A percentile compares a stretch with the other conserved stretches of the same genome.
Evolutionary conservation across 1,140 invertebrate genomes (phyloP).

Genomic region (Papilio aristodemus): DNA sequence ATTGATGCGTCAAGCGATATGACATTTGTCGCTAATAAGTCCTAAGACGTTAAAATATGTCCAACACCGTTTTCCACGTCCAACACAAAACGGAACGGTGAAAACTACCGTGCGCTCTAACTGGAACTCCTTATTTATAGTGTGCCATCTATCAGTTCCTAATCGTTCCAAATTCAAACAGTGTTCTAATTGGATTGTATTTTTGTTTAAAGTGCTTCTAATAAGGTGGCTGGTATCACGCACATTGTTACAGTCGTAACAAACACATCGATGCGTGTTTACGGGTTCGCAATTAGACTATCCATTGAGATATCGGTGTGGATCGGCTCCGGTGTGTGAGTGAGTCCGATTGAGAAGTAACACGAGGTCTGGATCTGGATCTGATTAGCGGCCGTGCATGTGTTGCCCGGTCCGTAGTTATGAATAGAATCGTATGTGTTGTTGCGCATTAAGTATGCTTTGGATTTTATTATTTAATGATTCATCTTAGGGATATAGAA

Average conservation of each 20-base stretch:
- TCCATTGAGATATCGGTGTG: constrained; percentile 71
- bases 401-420: constrained; percentile 61
- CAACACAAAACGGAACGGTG: constrained; percentile 50
- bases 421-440: constrained; percentile 67
- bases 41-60: constrained; percentile 63
- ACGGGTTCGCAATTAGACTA: constrained; percentile 74
- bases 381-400: constrained; percentile 70
- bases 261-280: constrained; percentile 73
- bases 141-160: constrained; percentile 75
- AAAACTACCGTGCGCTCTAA: constrained; percentile 52
- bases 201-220: constrained; percentile 75
- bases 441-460: constrained; percentile 78
- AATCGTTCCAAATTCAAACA: constrained; percentile 74
- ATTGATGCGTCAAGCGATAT: constrained; percentile 72
- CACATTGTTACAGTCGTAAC: constrained; percentile 71
- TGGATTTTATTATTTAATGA: constrained; percentile 81
- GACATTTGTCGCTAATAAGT: constrained; percentile 71
- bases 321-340: constrained; percentile 51
- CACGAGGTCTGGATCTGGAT: constrained; percentile 66
- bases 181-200: constrained; percentile 77
- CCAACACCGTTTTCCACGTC: constrained; percentile 43
- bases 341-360: constrained; percentile 73
- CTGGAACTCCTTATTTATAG: constrained; percentile 71
- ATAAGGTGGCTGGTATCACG: constrained; percentile 68
- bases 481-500: constrained; percentile 80